Base-by-base conservation (phyloP, 2,888 invertebrate species). In the Spilosoma lubricipeda region DNA sequence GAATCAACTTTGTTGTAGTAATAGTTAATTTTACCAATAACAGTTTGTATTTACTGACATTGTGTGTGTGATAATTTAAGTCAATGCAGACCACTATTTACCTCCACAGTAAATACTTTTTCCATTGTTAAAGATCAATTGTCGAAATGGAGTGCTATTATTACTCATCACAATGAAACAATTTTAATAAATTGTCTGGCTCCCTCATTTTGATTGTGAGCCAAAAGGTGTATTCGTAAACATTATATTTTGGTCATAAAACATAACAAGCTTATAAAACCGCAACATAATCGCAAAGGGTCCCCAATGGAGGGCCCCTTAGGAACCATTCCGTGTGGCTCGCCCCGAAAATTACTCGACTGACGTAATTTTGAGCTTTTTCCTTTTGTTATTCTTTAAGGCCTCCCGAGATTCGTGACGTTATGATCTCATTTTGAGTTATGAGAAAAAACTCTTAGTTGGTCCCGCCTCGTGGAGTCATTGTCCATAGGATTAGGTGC, bases 361-460 rank as follows among this genome's bases (percentile, higher is more conserved):
- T 92, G 90, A 87, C 92, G 94, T 95, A 95, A 95, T 95, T 94
- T 93, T 93, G 92, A 92, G 91, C 91, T 90, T 94, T 86, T 93
- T 94, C 91, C 93, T 93, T 93, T 94, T 94, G 93, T 94, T 94
- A 94, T 95, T 93, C 94, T 93, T 93, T 91, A 91, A 91, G 90
- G 90, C 91, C 94, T 89, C 92, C 89, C 88, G 95, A 93, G 94
- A 91, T 92, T 93, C 90, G 92, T 92, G 91, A 93, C 92, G 94
- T 94, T 95, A 95, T 94, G 94, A 95, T 95, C 94, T 94, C 95
- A 94, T 95, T 95, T 93, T 94, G 92, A 95, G 94, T 94, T 94
- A 95, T 93, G 93, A 93, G 93, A 91, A 91, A 93, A 94, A 94
- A 93, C 93, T 94, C 94, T 93, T 92, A 93, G 93, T 89, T 90